Conservation (phyloP, 2,113 vertebrate species). For the Chaetodon trifascialis region DNA sequence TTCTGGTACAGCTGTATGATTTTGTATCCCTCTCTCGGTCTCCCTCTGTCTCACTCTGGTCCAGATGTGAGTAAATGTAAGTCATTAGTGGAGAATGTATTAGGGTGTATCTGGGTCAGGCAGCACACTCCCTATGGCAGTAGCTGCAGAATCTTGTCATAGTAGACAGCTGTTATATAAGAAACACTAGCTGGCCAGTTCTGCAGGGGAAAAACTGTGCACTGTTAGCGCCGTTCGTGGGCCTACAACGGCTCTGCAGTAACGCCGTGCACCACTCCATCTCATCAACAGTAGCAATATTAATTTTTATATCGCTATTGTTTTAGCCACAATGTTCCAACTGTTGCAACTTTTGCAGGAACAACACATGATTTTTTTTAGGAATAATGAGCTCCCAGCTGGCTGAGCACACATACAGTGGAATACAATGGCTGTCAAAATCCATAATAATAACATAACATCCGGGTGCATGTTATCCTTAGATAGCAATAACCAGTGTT, state of each 20-base stretch:
- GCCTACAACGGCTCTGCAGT: background rate
- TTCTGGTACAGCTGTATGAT: conserved; percentile 35
- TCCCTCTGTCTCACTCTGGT: conserved; percentile 27
- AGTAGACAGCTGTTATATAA: conserved; percentile 78
- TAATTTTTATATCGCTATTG: background rate
- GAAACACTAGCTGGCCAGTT: conserved; percentile 60
- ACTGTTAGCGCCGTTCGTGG: conserved; percentile 2
- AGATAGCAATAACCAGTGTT: background rate
- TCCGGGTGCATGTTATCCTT: background rate
- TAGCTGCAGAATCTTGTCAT: conserved; percentile 75
- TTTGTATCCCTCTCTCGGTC: background rate
- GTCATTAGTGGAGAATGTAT: conserved; percentile 75
- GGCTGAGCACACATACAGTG: background rate
- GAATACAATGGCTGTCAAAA: background rate
- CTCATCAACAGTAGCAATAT: background rate
- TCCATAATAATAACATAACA: background rate
- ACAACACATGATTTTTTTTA: background rate
- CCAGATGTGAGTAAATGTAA: conserved; percentile 75
- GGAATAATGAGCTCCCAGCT: background rate
- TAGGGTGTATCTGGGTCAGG: conserved; percentile 80
- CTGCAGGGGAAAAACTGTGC: conserved; percentile 49
- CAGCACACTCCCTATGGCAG: conserved; percentile 63
- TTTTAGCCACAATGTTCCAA: background rate
- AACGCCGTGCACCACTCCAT: background rate
- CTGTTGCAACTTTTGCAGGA: background rate